Base-by-base conservation (phyloP, 2,113 vertebrate species). In the Actenoides lindsayi region DNA sequence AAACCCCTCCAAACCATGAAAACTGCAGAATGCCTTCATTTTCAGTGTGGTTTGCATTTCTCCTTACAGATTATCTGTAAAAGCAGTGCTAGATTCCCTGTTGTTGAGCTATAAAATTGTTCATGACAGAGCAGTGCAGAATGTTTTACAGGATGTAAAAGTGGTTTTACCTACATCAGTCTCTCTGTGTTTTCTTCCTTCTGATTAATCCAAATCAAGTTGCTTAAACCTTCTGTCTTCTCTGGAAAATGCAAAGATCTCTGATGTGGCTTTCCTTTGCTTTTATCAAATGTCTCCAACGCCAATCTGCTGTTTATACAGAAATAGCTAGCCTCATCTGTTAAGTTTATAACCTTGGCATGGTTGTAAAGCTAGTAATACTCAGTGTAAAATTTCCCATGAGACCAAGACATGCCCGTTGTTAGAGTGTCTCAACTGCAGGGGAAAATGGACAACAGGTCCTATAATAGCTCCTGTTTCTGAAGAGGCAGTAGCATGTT, bases 151-250 rank as follows among this genome's bases (percentile, higher is more conserved):
- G 80, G 83, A 37, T 19, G 13, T 33, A 41, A 57, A 50, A 74
- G 31, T 68, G 17, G 13, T 46, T 30, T 70, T 82, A 59, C 41
- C 50, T 73, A 60, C 39, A 76, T 57, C 50, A 64, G 80, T 30
- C 15, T 87, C 33, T 79, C n/a, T 88, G 17, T 88, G 37, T 84
- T 94, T 90, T 62, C 24, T 71, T 92, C 57, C 42, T 53, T 78
- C 50, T 94, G 69, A 76, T 91, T 87, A 85, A 84, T 84, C 64
- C 80, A 84, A 91, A 91, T 46, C 35, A 83, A 77, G 56, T 59
- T 89, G 20, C 46, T 78, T 84, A 87, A 89, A 57, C 59, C 42
- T 86, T 75, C 54, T 78, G 30, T 7, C 24, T 82, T 65, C n/a
- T 88, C 41, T 77, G 67, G 37, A 83, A 87, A n/a, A 33, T 1